Conservation (phyloP, 2,113 vertebrate species). For the Mustela nigripes region DNA sequence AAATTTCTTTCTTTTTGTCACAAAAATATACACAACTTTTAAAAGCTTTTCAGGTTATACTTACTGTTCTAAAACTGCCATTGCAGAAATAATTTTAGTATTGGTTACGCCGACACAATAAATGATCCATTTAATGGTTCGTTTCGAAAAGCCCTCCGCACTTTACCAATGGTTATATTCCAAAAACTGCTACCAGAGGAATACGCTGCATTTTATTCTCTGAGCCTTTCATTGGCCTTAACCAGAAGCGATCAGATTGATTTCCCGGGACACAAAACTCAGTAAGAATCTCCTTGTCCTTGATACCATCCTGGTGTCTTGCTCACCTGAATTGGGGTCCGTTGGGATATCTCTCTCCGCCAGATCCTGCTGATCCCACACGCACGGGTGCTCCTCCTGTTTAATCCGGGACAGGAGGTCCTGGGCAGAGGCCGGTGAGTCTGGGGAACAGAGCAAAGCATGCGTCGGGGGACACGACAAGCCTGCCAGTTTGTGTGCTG, state of each 20-base stretch:
- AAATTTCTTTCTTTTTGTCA: not conserved
- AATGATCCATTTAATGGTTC: not conserved
- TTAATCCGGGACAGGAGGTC: constrained; percentile 77
- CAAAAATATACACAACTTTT: not conserved
- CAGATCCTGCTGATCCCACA: constrained; percentile 79
- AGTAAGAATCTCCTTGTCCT: not conserved
- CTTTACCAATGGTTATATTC: not conserved
- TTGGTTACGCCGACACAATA: not conserved
- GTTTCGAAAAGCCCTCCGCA: not conserved
- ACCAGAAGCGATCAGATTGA: not conserved
- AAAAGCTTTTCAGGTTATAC: not conserved
- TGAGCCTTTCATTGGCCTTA: not conserved
- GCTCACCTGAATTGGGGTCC: constrained; percentile 84
- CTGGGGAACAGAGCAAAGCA: not conserved
- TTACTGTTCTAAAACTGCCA: constrained; percentile 5
- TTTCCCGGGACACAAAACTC: not conserved
- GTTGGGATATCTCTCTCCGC: constrained; percentile 63
- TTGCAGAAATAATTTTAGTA: not conserved
- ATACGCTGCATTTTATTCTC: fast-evolving
- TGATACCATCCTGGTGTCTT: not conserved
- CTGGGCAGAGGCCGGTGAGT: constrained; percentile 77
- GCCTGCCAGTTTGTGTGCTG: not conserved
- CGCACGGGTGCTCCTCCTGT: constrained; percentile 48
- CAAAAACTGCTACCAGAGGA: not conserved
- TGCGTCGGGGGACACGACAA: fast-evolving